These are phyloP conservation scores for Leiothrix lutea DNA, from an alignment of 2,113 vertebrate species.

Conservation along the genomic window DNA sequence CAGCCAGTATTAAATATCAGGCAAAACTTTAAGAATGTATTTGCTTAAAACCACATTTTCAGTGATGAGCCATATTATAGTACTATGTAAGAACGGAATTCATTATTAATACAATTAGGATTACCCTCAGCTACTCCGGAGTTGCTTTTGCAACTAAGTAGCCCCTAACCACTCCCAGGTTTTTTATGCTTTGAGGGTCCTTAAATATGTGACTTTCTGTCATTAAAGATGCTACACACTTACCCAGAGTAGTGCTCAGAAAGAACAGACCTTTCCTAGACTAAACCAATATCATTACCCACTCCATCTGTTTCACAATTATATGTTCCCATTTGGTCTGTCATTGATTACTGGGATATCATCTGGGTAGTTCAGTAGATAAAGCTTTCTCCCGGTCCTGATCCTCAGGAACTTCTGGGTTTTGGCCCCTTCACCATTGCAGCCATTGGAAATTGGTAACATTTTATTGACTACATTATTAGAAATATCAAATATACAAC, in stretches of 20 bases:
- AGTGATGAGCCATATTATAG: not conserved
- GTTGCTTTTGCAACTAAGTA: not conserved
- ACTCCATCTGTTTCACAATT: not conserved
- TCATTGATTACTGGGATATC: not conserved
- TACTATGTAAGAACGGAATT: not conserved
- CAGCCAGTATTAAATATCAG: not conserved
- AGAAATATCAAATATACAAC: not conserved
- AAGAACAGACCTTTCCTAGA: not conserved
- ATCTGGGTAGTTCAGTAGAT: not conserved
- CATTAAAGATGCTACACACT: not conserved
- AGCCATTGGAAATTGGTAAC: not conserved
- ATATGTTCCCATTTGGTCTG: not conserved
- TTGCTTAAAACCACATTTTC: not conserved
- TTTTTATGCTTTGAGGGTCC: not conserved
- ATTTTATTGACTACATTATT: not conserved
- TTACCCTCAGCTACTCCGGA: not conserved
- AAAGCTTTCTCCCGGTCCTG: not conserved
- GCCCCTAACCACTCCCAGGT: not conserved
- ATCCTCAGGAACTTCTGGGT: not conserved
- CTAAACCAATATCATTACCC: not conserved
- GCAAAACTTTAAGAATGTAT: not conserved
- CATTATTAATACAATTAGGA: not conserved
- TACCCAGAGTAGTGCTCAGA: not conserved
- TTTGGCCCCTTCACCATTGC: not conserved
- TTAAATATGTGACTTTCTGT: not conserved